Evolutionary conservation across 2,888 invertebrate species (phyloP), one percentile per base, ranked within the genome.

Genomic region (Cantharis flavilabris): DNA sequence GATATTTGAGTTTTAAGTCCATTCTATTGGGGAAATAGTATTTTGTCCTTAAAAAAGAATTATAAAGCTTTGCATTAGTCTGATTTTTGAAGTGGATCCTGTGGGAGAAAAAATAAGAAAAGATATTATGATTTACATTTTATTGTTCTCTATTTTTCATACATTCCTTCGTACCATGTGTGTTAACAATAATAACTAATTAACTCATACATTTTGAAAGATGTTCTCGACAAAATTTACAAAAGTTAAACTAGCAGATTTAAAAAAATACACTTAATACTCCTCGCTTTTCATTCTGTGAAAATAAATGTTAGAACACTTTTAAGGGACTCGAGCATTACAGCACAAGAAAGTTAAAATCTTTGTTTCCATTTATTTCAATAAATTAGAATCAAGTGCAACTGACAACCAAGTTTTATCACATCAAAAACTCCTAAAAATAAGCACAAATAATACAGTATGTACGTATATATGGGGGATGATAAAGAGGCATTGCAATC

Each of bases 101-200:
- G 13, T 13, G 4, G 33, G 3, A 13, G 3, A 33, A n/a, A 2
- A 49, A 13, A 49, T n/a, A 49, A 49, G n/a, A 49, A 49, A 49
- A 49, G n/a, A 49, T n/a, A 49, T 49, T 49, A 70, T 70, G 28
- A 62, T 78, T 78, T 73, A 78, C 62, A 71, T 30, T 78, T 78
- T 78, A 78, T 78, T 77, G 75, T 75, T 78, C 73, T 62, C 75
- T 78, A 75, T 72, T 75, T 70, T 65, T 78, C 78, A 75, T 78
- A 78, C 78, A 78, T 78, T 75, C 78, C 75, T 73, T 75, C 74
- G 73, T 78, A 75, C 74, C 75, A 78, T 75, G 49, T 78, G 78
- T 72, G 70, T 70, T 78, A 78, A 71, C 49, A 72, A 73, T 70
- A 75, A 13, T 70, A 70, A 70, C 49, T 49, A 70, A 33, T 70